Conservation (phyloP, 2,888 invertebrate genomes). For the Chymomyza caudatula region DNA sequence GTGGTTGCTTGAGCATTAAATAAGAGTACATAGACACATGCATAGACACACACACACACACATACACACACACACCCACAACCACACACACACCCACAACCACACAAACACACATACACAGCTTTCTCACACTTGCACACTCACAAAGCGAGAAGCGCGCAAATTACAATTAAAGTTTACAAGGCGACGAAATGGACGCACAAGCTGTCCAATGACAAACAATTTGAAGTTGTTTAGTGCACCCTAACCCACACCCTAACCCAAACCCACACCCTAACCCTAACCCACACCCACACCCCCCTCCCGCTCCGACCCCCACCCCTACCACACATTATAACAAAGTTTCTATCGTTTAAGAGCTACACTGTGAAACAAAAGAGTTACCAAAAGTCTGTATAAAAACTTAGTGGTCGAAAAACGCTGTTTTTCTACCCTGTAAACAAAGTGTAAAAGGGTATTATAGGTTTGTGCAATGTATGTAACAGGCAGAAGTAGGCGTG, state of each 20-base stretch:
- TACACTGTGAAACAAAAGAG: background rate
- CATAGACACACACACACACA: background rate
- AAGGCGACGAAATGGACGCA: conserved; percentile 60
- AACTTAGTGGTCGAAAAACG: too few species aligned
- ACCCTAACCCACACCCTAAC: background rate
- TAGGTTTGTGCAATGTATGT: too few species aligned
- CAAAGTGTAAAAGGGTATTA: too few species aligned
- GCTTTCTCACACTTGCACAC: background rate
- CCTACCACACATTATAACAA: background rate
- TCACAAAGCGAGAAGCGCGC: background rate
- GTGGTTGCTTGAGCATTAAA: conserved; percentile 2
- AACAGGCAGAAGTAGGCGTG: too few species aligned
- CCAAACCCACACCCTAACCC: background rate
- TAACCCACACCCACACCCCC: background rate
- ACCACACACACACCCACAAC: background rate
- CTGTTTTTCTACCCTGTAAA: too few species aligned
- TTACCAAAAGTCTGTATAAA: background rate
- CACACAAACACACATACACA: background rate
- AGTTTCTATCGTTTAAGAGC: background rate
- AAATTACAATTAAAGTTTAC: conserved; percentile 68
- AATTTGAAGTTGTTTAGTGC: conserved; percentile 42
- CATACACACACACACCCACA: background rate
- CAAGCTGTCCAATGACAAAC: conserved; percentile 43
- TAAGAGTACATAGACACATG: background rate
- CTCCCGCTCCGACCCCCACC: background rate